These are phyloP conservation scores for Poecilia velifera DNA, from an alignment of 2,797 vertebrate species.

Conservation along the genomic window DNA sequence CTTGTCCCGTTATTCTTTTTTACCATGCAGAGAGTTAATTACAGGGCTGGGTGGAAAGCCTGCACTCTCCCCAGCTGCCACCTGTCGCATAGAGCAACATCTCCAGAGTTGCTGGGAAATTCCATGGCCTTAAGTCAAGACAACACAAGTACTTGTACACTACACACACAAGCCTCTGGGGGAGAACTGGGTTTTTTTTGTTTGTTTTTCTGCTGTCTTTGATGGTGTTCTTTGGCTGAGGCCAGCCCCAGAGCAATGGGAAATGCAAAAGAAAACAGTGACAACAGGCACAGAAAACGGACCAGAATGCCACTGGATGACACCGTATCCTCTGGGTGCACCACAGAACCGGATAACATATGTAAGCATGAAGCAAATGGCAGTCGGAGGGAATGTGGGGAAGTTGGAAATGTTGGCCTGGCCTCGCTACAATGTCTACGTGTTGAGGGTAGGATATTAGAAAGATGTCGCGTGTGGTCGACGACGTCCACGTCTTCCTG, in stretches of 20 bases:
- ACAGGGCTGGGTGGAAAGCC: slow-evolving; percentile 53
- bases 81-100: slow-evolving; percentile 48
- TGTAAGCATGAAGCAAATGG: slow-evolving; percentile 43
- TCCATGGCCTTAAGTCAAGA: slow-evolving; percentile 41
- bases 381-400: slow-evolving; percentile 17
- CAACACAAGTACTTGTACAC: slow-evolving; percentile 39
- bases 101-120: slow-evolving; percentile 44
- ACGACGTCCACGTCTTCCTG: not conserved
- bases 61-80: slow-evolving; percentile 61
- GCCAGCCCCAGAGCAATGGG: slow-evolving; percentile 47
- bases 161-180: slow-evolving; percentile 37
- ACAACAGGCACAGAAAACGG: slow-evolving; percentile 43
- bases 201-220: slow-evolving; percentile 10
- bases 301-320: slow-evolving; percentile 44
- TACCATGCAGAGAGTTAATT: slow-evolving; percentile 41
- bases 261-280: slow-evolving; percentile 54
- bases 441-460: slow-evolving; percentile 18
- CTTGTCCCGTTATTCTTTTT: slow-evolving; percentile 28
- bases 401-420: slow-evolving; percentile 26
- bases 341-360: slow-evolving; percentile 33
- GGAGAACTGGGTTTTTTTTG: not conserved
- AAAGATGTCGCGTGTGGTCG: slow-evolving; percentile 8
- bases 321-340: slow-evolving; percentile 35
- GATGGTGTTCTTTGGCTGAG: slow-evolving; percentile 44
- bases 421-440: slow-evolving; percentile 7